These are phyloP conservation scores for Lutraria rhynchaena DNA, from an alignment of 1,140 invertebrate genomes.

Conservation along the genomic window DNA sequence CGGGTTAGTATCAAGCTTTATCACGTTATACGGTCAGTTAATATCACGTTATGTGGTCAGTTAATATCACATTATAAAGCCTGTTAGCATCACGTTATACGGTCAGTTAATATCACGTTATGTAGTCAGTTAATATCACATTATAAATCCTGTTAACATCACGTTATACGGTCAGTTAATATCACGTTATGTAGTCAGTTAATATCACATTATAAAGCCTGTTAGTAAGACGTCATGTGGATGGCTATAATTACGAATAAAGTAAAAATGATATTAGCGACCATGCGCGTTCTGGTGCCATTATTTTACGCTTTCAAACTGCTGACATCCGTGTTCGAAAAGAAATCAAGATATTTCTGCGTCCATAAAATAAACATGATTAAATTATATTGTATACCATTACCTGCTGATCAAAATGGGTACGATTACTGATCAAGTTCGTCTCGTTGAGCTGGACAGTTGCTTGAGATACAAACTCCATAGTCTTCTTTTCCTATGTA, in stretches of 20 bases:
- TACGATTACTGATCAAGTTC: constrained; percentile 3
- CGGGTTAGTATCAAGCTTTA: too few relatives aligned
- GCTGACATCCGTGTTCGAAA: background rate
- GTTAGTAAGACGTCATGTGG: background rate
- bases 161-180: background rate
- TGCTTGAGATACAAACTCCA: background rate
- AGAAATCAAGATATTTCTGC: too few relatives aligned
- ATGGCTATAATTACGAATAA: background rate
- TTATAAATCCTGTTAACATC: too few relatives aligned
- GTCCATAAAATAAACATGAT: too few relatives aligned
- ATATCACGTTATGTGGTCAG: too few relatives aligned
- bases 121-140: too few relatives aligned
- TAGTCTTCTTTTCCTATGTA: background rate
- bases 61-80: too few relatives aligned
- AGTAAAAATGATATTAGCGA: background rate
- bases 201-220: background rate
- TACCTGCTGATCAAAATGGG: constrained; percentile 14
- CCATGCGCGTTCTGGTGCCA: background rate
- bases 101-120: too few relatives aligned
- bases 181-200: too few relatives aligned
- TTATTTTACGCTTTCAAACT: background rate
- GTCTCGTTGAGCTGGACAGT: constrained; percentile 1
- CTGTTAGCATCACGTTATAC: too few relatives aligned
- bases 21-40: too few relatives aligned
- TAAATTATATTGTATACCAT: too few relatives aligned